Conservation (phyloP, 2,797 vertebrate species). For the Sebastes oblongus region DNA sequence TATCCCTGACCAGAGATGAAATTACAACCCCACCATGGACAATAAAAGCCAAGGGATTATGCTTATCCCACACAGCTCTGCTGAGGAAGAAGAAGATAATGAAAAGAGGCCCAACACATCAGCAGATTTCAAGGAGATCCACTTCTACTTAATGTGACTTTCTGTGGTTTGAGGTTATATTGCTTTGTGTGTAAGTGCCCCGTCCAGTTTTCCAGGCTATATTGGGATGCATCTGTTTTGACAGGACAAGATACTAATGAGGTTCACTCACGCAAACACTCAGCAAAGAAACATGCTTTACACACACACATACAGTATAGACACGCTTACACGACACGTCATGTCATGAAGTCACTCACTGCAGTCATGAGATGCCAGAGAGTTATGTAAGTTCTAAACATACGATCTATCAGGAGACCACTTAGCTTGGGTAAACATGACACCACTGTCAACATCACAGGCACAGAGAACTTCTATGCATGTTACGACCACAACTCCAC, state of each 20-base stretch:
- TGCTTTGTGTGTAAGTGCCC: background rate
- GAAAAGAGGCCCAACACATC: constrained; percentile 21
- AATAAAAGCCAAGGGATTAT: constrained; percentile 19
- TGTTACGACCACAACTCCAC: constrained; percentile 1
- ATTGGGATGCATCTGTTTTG: constrained; percentile 49
- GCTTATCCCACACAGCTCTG: constrained; percentile 17
- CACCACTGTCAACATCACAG: constrained; percentile 19
- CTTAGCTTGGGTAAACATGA: constrained; percentile 56
- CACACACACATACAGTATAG: background rate
- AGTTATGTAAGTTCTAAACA: constrained; percentile 43
- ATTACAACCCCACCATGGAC: background rate
- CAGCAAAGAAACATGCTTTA: background rate
- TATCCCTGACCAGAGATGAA: background rate
- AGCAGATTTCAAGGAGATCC: constrained; percentile 15
- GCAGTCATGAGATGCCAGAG: constrained; percentile 9
- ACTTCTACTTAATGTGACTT: background rate
- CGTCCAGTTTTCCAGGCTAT: constrained; percentile 43
- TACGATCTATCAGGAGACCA: constrained; percentile 26
- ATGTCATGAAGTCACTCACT: background rate
- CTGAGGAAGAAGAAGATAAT: constrained; percentile 8
- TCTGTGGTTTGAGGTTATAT: background rate
- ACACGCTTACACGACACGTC: background rate
- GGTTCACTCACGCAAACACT: constrained; percentile 40
- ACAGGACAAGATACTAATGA: constrained; percentile 52
- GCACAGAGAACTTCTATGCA: background rate